Conservation (phyloP, 2,797 vertebrate genomes). For the Pyrocephalus nanus region DNA sequence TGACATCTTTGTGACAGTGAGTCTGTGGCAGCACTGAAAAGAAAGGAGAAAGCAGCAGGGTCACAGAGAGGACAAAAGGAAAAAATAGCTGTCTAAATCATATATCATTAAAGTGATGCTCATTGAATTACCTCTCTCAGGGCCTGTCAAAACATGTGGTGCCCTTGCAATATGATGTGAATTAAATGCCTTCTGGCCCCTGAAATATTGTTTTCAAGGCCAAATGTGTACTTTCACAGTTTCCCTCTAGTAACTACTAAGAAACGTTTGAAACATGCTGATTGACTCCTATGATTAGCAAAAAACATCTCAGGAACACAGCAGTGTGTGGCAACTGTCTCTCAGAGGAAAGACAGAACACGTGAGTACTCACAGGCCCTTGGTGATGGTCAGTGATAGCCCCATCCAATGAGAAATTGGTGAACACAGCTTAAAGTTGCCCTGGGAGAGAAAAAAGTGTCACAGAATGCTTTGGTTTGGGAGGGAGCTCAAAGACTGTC, state of each 20-base stretch:
- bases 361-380: accelerated
- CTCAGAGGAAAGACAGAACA: not conserved
- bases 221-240: constrained; percentile 54
- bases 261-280: not conserved
- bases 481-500: not conserved
- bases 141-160: constrained; percentile 61
- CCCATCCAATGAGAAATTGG: not conserved
- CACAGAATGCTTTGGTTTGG: not conserved
- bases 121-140: constrained; percentile 69
- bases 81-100: constrained; percentile 67
- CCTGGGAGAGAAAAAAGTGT: not conserved
- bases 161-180: constrained; percentile 49
- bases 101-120: constrained; percentile 71
- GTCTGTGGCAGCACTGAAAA: constrained; percentile 11
- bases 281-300: not conserved
- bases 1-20: constrained; percentile 41
- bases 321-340: not conserved
- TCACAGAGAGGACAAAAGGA: constrained; percentile 56
- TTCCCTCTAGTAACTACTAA: constrained; percentile 25
- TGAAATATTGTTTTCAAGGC: constrained; percentile 63
- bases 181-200: constrained; percentile 68
- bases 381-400: not conserved
- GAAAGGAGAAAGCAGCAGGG: constrained; percentile 45
- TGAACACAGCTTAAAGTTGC: accelerated
- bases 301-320: not conserved